Evolutionary conservation across 2,113 vertebrate genomes (phyloP).

Genomic region (Oceanodroma tethys): DNA sequence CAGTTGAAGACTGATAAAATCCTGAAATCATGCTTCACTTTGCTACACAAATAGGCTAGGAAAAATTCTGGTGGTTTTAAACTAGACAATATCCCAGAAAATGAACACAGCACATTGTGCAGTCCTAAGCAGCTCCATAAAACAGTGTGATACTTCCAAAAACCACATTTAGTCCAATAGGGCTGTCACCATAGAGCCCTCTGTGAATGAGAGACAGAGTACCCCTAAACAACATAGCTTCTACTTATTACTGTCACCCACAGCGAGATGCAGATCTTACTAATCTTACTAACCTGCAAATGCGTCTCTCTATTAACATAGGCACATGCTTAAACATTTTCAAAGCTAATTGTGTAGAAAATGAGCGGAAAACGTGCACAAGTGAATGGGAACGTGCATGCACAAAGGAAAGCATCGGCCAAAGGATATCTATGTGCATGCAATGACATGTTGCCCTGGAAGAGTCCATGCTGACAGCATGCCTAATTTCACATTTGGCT

Average conservation of each 20-base stretch:
- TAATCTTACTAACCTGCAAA: background rate
- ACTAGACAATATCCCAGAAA: background rate
- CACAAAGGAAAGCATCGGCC: background rate
- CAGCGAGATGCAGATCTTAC: background rate
- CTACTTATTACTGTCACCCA: background rate
- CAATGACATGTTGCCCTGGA: background rate
- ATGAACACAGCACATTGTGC: background rate
- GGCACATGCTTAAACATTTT: background rate
- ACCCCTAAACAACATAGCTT: background rate
- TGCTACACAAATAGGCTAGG: background rate
- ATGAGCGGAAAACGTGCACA: background rate
- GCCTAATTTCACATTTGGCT: background rate
- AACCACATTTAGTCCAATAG: background rate
- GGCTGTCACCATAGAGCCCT: background rate
- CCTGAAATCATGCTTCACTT: background rate
- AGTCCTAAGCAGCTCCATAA: background rate
- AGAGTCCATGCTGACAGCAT: background rate
- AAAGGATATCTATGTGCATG: background rate
- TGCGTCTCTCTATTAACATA: background rate
- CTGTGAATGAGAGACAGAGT: background rate
- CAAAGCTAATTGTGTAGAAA: slow-evolving; percentile 24
- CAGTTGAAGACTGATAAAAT: background rate
- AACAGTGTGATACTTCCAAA: background rate
- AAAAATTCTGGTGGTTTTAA: slow-evolving; percentile 10
- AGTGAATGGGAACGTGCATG: background rate